phyloP scores from a whole-genome alignment of 2,113 vertebrate species.

The Aptenodytes forsteri region DNA sequence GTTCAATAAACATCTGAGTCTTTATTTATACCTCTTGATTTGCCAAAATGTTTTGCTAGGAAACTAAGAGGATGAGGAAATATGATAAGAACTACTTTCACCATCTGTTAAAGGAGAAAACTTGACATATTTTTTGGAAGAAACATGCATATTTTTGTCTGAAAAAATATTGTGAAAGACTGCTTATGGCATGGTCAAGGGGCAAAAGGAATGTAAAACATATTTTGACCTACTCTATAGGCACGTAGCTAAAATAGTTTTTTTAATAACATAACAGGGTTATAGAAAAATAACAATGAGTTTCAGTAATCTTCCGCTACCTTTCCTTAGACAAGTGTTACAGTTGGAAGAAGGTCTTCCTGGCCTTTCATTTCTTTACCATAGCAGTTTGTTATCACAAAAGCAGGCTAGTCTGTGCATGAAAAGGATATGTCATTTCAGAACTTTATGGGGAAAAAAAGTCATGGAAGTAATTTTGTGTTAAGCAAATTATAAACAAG shows the following conservation, averaged over 20 bases:
- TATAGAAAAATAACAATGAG: background rate
- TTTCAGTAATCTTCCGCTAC: background rate
- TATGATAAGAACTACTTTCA: conserved; percentile 30
- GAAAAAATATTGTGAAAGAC: conserved; percentile 40
- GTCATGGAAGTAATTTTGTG: background rate
- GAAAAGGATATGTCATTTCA: background rate
- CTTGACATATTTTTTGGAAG: background rate
- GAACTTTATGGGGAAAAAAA: background rate
- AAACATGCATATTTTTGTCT: conserved; percentile 4
- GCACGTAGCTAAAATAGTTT: background rate
- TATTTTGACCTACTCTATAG: background rate
- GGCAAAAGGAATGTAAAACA: background rate
- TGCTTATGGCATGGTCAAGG: conserved; percentile 1
- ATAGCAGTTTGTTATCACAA: background rate
- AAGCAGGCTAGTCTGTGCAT: background rate
- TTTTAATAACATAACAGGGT: background rate
- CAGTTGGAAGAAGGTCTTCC: background rate
- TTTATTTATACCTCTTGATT: conserved; percentile 44
- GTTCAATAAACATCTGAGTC: conserved; percentile 44
- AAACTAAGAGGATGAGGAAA: conserved; percentile 7
- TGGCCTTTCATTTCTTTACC: background rate
- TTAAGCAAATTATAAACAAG: conserved; percentile 36
- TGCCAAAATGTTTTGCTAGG: conserved; percentile 39
- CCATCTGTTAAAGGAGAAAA: conserved; percentile 42
- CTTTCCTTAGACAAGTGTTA: background rate